A percentile compares a stretch with the other conserved stretches of the same genome.
phyloP scores from a whole-genome alignment of 2,888 invertebrate genomes.

The Sylvicola cinctus region DNA sequence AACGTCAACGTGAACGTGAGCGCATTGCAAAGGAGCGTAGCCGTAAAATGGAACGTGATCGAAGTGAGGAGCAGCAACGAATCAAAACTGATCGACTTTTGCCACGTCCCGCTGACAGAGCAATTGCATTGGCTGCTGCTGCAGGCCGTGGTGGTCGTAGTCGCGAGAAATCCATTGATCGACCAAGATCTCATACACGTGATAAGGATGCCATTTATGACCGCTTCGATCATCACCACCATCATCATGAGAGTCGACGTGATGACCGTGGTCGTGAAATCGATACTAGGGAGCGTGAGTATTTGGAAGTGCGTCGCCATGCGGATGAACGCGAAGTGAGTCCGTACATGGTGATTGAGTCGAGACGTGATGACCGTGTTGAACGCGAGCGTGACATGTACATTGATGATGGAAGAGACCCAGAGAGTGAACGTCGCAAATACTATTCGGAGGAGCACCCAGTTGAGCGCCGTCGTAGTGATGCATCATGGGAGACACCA shows the following conservation, averaged over 20 bases:
- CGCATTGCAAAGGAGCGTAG: constrained; percentile 21
- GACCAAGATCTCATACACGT: constrained; percentile 5
- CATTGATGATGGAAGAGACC: no score
- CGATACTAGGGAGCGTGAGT: neutral
- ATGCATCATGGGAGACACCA: no score
- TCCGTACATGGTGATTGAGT: neutral
- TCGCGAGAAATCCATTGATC: constrained; percentile 13
- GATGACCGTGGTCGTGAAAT: neutral
- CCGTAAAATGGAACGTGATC: constrained; percentile 34
- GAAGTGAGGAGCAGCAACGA: constrained; percentile 33
- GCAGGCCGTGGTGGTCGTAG: constrained; percentile 18
- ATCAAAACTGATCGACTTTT: constrained; percentile 33
- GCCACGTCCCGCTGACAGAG: constrained; percentile 39
- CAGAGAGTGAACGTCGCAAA: no score
- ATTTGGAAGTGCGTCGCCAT: neutral
- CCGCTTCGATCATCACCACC: constrained; percentile 2
- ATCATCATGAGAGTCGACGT: neutral
- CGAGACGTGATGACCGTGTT: neutral
- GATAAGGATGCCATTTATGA: constrained; percentile 4
- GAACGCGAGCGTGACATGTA: no score
- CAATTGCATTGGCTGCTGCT: constrained; percentile 35
- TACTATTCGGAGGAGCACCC: no score
- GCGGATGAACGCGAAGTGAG: neutral
- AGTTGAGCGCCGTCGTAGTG: no score
- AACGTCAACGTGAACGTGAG: constrained; percentile 33